Base-by-base conservation (phyloP, 2,113 vertebrate species). In the Blennius ocellaris region DNA sequence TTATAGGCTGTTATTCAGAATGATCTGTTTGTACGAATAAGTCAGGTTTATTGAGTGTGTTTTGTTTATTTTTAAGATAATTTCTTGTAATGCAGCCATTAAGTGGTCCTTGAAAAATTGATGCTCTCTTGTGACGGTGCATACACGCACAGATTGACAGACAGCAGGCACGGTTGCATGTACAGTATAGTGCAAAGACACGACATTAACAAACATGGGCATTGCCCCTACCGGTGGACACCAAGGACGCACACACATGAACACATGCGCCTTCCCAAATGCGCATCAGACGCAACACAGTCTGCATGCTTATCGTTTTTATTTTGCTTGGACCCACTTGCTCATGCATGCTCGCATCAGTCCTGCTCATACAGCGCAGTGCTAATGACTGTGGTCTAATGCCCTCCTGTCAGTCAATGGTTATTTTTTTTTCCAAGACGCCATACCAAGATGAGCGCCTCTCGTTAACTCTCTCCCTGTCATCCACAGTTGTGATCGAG, bases 401-500 rank as follows among this genome's bases (percentile, higher is more conserved):
- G 69, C 50, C 54, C 55, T 51, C 14, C 55, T 74, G 75, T 73
- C 53, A 45, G 41, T 63, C 50, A 14, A 14, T 83, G 72, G 56
- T 76, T 63, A 70, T 83, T 85, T 85, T 82, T 62, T 30, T 82
- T 65, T n/a, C n/a, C 50, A 76, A 83, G 80, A 83, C 65, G 76
- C 67, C 74, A 83, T 69, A 78, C 61, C 55, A 71, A 74, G 68
- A 78, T 56, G 74, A 68, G 39, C 49, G 15, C 36, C 62, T 39
- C 39, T 67, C 76, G 80, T 87, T 85, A 93, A 88, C 80, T 73
- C 80, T 83, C 73, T 76, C 86, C 86, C 73, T 90, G 84, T 91
- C 87, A 56, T 89, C 90, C 81, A 89, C 90, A 91, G 92, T 92
- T 87, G 90, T 92, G 83, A 92, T 91, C 62, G 93, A 93, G 49